Evolutionary conservation across 2,113 vertebrate genomes (phyloP).

Genomic region (Ranitomeya variabilis): DNA sequence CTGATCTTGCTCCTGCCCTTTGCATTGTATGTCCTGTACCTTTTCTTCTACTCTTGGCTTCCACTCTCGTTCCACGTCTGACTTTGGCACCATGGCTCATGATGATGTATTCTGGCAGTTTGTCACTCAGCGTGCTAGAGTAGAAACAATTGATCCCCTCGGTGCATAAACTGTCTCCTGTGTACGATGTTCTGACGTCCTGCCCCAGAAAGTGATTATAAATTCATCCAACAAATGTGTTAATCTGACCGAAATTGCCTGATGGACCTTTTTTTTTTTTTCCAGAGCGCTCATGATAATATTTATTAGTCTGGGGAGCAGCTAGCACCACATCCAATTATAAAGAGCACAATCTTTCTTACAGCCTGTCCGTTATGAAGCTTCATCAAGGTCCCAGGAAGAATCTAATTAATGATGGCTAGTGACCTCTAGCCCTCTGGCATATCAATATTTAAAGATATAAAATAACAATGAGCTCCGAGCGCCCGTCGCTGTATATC

Average conservation of each 20-base stretch:
- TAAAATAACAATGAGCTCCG: slow-evolving; percentile 3
- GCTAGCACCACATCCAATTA: slow-evolving; percentile 30
- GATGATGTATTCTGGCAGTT: background rate
- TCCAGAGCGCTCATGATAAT: slow-evolving; percentile 28
- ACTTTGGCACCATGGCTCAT: background rate
- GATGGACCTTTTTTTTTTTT: slow-evolving; percentile 24
- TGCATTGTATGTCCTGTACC: too few species aligned
- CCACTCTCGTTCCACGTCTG: too few species aligned
- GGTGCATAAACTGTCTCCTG: background rate
- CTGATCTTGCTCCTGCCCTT: too few species aligned
- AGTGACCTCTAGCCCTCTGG: slow-evolving; percentile 11
- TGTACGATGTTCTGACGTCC: background rate
- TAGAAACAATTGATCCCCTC: slow-evolving; percentile 13
- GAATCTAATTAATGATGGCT: slow-evolving; percentile 30
- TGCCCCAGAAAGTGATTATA: slow-evolving; percentile 12
- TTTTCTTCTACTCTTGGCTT: too few species aligned
- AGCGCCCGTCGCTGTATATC: background rate
- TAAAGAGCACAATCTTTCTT: background rate
- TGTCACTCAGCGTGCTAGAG: background rate
- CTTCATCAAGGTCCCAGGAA: background rate
- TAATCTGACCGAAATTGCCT: slow-evolving; percentile 18
- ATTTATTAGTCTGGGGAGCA: slow-evolving; percentile 49
- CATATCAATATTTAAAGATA: slow-evolving; percentile 40
- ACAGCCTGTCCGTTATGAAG: slow-evolving; percentile 3
- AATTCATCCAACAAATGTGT: slow-evolving; percentile 39